Evolutionary conservation across 53 echinoderm and acorn worm genomes (phyloP).

Genomic region (Echinarachnius parma): DNA sequence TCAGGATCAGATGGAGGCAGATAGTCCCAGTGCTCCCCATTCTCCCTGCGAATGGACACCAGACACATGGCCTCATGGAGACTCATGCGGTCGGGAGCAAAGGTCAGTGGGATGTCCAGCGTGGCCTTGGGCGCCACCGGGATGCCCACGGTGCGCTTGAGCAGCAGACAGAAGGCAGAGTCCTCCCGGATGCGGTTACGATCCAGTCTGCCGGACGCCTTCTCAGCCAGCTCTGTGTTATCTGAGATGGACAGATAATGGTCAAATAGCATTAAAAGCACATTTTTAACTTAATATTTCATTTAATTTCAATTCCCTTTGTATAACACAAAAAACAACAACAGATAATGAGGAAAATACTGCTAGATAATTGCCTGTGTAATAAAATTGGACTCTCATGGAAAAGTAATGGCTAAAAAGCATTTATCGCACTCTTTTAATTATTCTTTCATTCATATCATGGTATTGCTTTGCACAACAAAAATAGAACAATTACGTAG

Average conservation of each 20-base stretch:
- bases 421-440: too few relatives aligned
- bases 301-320: too few relatives aligned
- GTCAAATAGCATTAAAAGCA: too few relatives aligned
- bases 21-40: constrained; percentile 71
- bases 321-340: too few relatives aligned
- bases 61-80: constrained; percentile 90
- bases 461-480: too few relatives aligned
- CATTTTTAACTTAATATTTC: too few relatives aligned
- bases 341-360: too few relatives aligned
- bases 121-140: constrained; percentile 81
- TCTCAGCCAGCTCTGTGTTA: constrained; percentile 70
- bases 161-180: constrained; percentile 96
- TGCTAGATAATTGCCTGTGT: too few relatives aligned
- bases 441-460: too few relatives aligned
- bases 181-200: constrained; percentile 80
- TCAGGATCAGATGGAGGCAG: constrained; percentile 64
- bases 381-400: too few relatives aligned
- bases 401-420: too few relatives aligned
- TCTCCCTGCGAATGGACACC: constrained; percentile 68
- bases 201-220: constrained; percentile 53
- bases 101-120: constrained; percentile 91
- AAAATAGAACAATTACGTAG: too few relatives aligned
- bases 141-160: constrained; percentile 75
- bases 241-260: constrained; percentile 32
- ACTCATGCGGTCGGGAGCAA: constrained; percentile 87